These are phyloP conservation scores for Dipus sagitta DNA, from an alignment of 2,797 vertebrate species.

Conservation along the genomic window DNA sequence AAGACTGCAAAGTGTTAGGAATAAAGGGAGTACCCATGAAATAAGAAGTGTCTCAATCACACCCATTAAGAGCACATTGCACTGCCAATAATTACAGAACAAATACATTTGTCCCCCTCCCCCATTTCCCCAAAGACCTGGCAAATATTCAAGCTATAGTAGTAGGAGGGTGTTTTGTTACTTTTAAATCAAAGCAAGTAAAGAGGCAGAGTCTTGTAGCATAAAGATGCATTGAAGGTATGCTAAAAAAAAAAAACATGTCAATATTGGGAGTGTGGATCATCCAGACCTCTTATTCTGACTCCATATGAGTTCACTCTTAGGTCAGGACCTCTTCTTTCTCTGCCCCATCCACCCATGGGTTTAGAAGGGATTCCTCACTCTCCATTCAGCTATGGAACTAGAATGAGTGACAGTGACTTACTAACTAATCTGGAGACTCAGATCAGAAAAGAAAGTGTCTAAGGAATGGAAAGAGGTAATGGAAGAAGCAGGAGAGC, in stretches of 20 bases:
- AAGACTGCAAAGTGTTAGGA: not conserved
- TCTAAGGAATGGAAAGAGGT: not conserved
- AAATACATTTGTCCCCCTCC: constrained; percentile 30
- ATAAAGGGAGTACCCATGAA: constrained; percentile 1
- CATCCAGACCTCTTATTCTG: not conserved
- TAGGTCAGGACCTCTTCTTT: not conserved
- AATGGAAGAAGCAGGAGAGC: not conserved
- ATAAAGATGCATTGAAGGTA: constrained; percentile 10
- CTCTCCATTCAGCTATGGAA: constrained; percentile 6
- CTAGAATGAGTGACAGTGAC: not conserved
- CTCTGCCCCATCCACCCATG: not conserved
- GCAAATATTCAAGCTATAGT: constrained; percentile 53
- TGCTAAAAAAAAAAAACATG: not conserved
- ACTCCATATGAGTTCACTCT: not conserved
- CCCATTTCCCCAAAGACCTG: not conserved
- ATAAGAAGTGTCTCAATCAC: not conserved
- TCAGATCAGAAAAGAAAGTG: not conserved
- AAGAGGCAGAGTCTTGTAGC: constrained; percentile 11
- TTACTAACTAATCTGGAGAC: not conserved
- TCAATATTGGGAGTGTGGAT: not conserved
- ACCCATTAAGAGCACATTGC: not conserved
- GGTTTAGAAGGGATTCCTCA: not conserved
- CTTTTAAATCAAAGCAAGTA: constrained; percentile 28
- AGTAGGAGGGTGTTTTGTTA: constrained; percentile 37
- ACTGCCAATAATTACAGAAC: not conserved